Conservation (phyloP, 2,888 invertebrate genomes). For the Lepidonotus clava region DNA sequence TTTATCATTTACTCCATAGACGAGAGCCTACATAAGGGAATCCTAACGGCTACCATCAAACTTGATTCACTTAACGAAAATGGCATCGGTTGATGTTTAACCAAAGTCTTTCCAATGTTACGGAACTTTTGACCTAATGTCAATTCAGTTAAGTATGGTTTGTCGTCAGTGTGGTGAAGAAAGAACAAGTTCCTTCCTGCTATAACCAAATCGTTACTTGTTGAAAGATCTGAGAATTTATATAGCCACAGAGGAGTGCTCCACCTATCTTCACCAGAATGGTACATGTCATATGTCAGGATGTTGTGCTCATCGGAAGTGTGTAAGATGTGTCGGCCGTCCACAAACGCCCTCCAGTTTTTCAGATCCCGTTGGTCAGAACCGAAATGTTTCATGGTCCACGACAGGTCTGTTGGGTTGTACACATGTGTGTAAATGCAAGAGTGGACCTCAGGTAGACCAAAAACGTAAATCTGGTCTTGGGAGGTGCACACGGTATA, state of each 20-base stretch:
- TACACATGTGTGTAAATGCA: neutral
- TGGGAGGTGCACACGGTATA: neutral
- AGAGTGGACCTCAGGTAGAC: neutral
- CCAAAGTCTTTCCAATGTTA: neutral
- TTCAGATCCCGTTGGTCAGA: neutral
- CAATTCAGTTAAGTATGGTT: neutral
- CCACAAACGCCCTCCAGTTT: neutral
- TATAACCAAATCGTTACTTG: neutral
- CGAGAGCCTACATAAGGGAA: too few species aligned
- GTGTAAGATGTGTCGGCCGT: neutral
- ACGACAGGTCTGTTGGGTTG: neutral
- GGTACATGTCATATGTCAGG: conserved; percentile 14
- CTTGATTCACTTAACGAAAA: too few species aligned
- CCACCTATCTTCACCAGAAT: neutral
- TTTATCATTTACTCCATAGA: too few species aligned
- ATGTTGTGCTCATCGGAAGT: neutral
- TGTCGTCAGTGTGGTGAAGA: neutral
- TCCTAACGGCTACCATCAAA: too few species aligned
- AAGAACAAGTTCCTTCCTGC: neutral
- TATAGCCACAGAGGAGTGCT: neutral
- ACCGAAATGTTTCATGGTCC: neutral
- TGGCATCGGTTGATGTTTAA: neutral
- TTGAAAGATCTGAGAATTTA: neutral
- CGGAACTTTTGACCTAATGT: conserved; percentile 1
- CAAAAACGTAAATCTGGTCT: neutral